These are phyloP conservation scores for Chromobotia macracanthus DNA, from an alignment of 2,797 vertebrate genomes.

Conservation along the genomic window DNA sequence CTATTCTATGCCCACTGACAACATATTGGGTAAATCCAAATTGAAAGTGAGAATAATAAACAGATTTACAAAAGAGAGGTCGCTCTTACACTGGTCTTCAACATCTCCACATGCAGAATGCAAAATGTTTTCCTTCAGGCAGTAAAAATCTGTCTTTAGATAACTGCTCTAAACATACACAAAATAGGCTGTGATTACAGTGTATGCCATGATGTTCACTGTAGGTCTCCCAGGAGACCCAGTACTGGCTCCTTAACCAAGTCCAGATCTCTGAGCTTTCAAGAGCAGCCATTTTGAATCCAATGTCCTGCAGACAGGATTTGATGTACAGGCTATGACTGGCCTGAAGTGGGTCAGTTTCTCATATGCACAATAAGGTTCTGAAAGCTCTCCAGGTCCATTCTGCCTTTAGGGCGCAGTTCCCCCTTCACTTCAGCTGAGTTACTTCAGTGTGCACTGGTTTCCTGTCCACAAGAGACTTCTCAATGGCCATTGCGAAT, in stretches of 20 bases:
- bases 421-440: conserved; percentile 9
- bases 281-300: conserved; percentile 48
- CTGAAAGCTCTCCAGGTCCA: conserved; percentile 48
- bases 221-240: conserved; percentile 48
- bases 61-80: too few species aligned
- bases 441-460: conserved; percentile 41
- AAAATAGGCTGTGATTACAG: conserved; percentile 14
- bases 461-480: conserved; percentile 36
- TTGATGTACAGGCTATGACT: conserved; percentile 37
- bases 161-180: conserved; percentile 6
- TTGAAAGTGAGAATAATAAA: neutral
- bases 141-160: neutral
- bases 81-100: too few species aligned
- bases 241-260: conserved; percentile 40
- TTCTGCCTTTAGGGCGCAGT: conserved; percentile 37
- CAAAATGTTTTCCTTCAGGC: neutral
- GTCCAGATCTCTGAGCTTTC: conserved; percentile 52
- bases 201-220: neutral
- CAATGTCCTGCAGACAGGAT: conserved; percentile 42
- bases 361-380: conserved; percentile 53
- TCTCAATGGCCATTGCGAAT: conserved; percentile 36
- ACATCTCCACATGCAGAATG: too few species aligned
- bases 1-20: neutral
- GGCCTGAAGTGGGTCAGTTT: conserved; percentile 50
- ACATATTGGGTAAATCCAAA: conserved; percentile 4